A percentile compares a stretch with the other conserved stretches of the same genome.
phyloP scores from a whole-genome alignment of 2,888 invertebrate species.

The Myopa testacea region DNA sequence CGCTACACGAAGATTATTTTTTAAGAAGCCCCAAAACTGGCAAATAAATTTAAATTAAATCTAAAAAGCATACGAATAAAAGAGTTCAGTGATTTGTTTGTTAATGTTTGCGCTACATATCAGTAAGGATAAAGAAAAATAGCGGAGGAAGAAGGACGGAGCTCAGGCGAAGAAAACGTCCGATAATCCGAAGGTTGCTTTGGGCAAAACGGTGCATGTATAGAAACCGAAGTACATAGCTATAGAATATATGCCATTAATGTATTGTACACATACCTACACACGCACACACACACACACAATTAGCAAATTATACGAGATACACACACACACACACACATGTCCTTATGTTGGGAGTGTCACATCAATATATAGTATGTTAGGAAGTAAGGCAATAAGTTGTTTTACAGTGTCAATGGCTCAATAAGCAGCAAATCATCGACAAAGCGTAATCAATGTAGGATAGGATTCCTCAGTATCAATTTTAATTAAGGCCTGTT shows the following conservation, averaged over 20 bases:
- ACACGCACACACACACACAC: slow-evolving; percentile 40
- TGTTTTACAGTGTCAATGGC: too few relatives aligned
- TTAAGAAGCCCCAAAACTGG: neutral
- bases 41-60: neutral
- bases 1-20: too few relatives aligned
- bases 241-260: slow-evolving; percentile 29
- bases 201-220: slow-evolving; percentile 23
- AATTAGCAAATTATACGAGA: too few relatives aligned
- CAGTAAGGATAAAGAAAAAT: slow-evolving; percentile 59
- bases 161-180: neutral
- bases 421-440: neutral
- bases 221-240: slow-evolving; percentile 29
- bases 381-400: too few relatives aligned
- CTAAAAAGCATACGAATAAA: neutral
- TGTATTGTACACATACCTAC: slow-evolving; percentile 32
- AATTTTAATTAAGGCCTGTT: too few relatives aligned
- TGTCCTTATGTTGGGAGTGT: slow-evolving; percentile 33
- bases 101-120: slow-evolving; percentile 69
- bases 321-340: slow-evolving; percentile 43
- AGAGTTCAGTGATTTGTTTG: slow-evolving; percentile 61
- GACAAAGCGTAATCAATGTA: too few relatives aligned
- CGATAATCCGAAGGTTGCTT: neutral
- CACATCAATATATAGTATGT: too few relatives aligned
- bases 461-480: too few relatives aligned
- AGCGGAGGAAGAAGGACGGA: slow-evolving; percentile 31